These are phyloP conservation scores for Apantesis nais DNA, from an alignment of 2,888 invertebrate genomes.

Conservation along the genomic window DNA sequence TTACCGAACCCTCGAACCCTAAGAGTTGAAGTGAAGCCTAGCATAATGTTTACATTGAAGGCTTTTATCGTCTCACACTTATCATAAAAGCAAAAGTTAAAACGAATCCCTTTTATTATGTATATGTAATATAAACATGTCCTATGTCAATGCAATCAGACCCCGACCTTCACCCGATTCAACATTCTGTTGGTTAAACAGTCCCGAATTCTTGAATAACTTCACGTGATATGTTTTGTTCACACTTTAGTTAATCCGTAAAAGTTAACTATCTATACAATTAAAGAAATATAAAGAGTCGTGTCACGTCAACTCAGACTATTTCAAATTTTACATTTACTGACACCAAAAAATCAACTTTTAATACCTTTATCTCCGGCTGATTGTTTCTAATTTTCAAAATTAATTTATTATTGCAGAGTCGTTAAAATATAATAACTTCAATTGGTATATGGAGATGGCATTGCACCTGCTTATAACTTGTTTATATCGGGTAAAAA, in stretches of 20 bases:
- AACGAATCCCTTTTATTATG: neutral
- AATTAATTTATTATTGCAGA: too few species aligned
- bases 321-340: neutral
- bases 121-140: neutral
- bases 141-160: constrained; percentile 2
- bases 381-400: too few species aligned
- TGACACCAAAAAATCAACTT: too few species aligned
- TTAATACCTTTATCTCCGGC: too few species aligned
- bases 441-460: neutral
- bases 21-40: neutral
- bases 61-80: neutral
- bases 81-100: neutral
- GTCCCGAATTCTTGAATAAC: neutral
- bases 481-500: neutral
- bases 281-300: neutral
- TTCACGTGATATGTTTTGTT: neutral
- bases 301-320: neutral
- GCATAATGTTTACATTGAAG: neutral
- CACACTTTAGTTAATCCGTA: neutral
- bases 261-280: neutral
- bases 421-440: too few species aligned
- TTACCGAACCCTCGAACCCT: neutral
- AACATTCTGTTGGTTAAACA: neutral
- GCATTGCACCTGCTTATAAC: neutral
- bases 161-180: neutral